phyloP scores from a whole-genome alignment of 2,888 invertebrate species.

The Nomada fucata region DNA sequence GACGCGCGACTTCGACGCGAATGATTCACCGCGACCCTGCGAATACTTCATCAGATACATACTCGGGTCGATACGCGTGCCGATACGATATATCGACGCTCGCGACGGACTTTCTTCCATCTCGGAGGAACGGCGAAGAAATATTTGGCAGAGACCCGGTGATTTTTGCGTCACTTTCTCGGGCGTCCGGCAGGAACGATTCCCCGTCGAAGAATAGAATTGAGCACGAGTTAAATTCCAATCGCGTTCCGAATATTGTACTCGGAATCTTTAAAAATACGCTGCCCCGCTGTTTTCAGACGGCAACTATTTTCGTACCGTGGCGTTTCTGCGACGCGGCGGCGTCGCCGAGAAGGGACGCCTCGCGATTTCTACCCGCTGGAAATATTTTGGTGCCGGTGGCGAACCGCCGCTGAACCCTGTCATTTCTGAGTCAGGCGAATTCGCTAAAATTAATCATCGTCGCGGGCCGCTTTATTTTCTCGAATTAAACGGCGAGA shows the following conservation, averaged over 20 bases:
- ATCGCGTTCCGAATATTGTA: slow-evolving; percentile 24
- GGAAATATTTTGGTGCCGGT: slow-evolving; percentile 33
- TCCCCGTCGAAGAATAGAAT: not conserved
- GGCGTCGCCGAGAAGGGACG: not conserved
- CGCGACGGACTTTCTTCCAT: no score
- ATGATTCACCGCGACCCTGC: slow-evolving; percentile 61
- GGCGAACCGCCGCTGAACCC: slow-evolving; percentile 32
- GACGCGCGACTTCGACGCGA: slow-evolving; percentile 65
- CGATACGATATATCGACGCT: no score
- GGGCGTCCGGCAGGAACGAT: not conserved
- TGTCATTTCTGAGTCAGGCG: slow-evolving; percentile 27
- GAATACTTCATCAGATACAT: slow-evolving; percentile 38
- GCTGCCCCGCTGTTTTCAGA: slow-evolving; percentile 5
- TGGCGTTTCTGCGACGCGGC: not conserved
- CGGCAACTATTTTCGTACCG: slow-evolving; percentile 34
- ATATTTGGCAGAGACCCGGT: no score
- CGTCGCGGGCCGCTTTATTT: slow-evolving; percentile 10
- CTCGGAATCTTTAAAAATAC: slow-evolving; percentile 39
- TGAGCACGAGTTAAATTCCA: slow-evolving; percentile 15
- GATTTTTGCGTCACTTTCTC: no score
- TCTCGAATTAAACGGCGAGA: slow-evolving; percentile 33
- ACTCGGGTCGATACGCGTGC: not conserved
- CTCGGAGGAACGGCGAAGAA: no score
- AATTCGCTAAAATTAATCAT: slow-evolving; percentile 34
- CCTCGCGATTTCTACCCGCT: slow-evolving; percentile 13